Evolutionary conservation across 2,797 vertebrate species (phyloP).

Genomic region (Columba guinea): DNA sequence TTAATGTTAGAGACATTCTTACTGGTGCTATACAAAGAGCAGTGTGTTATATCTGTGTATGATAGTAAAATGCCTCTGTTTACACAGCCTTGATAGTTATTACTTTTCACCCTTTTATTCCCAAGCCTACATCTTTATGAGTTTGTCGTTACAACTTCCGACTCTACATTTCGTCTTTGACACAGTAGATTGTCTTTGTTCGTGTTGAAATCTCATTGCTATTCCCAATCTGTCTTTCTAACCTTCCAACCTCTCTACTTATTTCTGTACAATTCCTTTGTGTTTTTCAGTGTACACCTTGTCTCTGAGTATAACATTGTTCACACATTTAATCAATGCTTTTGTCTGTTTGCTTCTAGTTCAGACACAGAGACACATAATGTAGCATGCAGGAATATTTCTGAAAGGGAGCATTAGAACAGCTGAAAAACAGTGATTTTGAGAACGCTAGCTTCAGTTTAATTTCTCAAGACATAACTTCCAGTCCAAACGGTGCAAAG

Average conservation of each 20-base stretch:
- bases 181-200: neutral
- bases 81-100: neutral
- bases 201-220: neutral
- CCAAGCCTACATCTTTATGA: neutral
- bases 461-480: slow-evolving; percentile 29
- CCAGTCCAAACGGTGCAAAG: neutral
- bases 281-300: neutral
- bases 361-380: neutral
- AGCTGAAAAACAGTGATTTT: slow-evolving; percentile 4
- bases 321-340: neutral
- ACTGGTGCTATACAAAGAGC: neutral
- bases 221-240: neutral
- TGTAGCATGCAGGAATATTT: neutral
- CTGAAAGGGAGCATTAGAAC: neutral
- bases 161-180: neutral
- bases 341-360: neutral
- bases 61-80: neutral
- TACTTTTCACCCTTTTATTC: neutral
- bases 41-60: neutral
- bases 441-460: neutral
- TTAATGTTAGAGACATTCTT: neutral
- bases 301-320: neutral
- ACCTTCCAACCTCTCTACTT: neutral
- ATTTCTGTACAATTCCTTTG: neutral
- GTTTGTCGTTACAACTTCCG: neutral